phyloP scores from a whole-genome alignment of 2,113 vertebrate species.

The Apus apus region DNA sequence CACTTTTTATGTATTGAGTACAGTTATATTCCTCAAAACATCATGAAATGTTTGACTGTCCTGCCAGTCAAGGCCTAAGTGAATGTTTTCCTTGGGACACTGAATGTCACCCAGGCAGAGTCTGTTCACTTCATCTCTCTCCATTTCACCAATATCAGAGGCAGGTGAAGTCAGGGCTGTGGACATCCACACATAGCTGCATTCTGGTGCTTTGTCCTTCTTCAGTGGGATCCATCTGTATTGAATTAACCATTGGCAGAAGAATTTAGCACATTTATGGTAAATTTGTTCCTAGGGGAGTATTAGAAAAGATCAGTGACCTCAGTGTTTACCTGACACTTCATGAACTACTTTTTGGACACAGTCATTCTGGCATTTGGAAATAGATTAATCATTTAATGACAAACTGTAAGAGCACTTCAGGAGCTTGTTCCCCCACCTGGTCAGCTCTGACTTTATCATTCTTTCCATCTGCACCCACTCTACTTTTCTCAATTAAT shows the following conservation, averaged over 20 bases:
- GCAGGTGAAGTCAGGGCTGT: neutral
- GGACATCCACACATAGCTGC: neutral
- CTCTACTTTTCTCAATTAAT: neutral
- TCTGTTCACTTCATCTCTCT: neutral
- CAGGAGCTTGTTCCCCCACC: neutral
- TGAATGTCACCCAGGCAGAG: neutral
- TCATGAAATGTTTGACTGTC: neutral
- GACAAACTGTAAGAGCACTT: neutral
- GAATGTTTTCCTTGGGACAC: neutral
- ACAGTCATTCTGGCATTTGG: neutral
- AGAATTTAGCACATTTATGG: neutral
- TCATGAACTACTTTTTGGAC: neutral
- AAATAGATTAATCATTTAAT: conserved; percentile 6
- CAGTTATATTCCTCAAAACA: neutral
- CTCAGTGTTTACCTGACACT: neutral
- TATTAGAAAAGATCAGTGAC: neutral
- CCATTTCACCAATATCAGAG: neutral
- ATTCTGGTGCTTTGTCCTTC: neutral
- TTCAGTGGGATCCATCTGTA: neutral
- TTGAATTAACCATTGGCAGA: neutral
- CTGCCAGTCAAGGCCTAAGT: neutral
- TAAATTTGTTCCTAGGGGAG: neutral
- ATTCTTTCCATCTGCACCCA: neutral
- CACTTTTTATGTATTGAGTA: neutral
- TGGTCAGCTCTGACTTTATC: neutral